A percentile compares a stretch with the other conserved stretches of the same genome.
These are phyloP conservation scores for Cossypha caffra DNA, from an alignment of 2,797 vertebrate species.

Conservation along the genomic window DNA sequence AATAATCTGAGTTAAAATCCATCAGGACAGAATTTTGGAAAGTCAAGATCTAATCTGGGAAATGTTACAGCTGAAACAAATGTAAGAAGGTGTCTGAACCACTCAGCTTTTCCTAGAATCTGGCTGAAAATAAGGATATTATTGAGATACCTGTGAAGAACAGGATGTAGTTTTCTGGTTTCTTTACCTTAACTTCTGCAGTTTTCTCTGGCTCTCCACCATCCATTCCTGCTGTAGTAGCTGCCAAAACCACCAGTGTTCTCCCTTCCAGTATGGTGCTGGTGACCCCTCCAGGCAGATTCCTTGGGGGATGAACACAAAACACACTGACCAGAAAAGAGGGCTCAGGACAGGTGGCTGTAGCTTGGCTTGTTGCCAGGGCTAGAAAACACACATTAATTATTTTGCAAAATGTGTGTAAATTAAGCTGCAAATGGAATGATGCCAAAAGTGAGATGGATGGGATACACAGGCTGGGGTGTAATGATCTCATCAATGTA, in stretches of 20 bases:
- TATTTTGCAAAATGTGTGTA: background rate
- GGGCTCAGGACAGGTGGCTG: rapidly evolving
- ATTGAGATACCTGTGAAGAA: background rate
- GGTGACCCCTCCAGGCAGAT: background rate
- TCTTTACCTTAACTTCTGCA: rapidly evolving
- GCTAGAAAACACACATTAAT: background rate
- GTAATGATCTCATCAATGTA: background rate
- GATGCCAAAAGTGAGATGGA: background rate
- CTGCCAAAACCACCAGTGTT: rapidly evolving
- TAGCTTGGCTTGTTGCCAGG: background rate
- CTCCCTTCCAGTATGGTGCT: background rate
- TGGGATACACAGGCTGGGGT: background rate
- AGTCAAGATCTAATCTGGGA: background rate
- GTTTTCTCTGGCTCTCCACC: background rate
- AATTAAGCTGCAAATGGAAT: background rate
- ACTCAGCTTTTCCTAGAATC: background rate
- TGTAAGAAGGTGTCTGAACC: background rate
- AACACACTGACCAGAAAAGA: rapidly evolving
- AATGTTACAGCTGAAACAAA: background rate
- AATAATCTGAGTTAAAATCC: background rate
- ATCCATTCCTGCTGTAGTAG: background rate
- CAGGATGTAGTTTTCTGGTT: background rate
- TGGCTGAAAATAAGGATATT: background rate
- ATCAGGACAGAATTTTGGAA: background rate
- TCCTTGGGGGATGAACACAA: background rate